phyloP scores from a whole-genome alignment of 2,888 invertebrate species.

The Campoplex capitator region DNA sequence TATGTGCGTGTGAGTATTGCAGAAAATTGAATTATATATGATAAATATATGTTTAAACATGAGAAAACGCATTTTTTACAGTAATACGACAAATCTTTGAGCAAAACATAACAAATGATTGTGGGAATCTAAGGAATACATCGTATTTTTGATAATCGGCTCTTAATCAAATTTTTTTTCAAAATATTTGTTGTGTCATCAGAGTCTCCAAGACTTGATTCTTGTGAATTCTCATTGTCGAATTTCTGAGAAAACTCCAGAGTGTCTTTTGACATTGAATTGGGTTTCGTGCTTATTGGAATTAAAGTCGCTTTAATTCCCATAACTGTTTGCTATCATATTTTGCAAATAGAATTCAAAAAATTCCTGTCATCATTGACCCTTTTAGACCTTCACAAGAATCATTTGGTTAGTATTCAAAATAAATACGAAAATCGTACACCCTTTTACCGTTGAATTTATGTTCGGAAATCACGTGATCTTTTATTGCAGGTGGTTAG shows the following conservation, averaged over 20 bases:
- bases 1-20: conserved; percentile 81
- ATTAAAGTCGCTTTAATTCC: too few relatives aligned
- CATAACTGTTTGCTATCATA: neutral
- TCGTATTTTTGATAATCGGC: too few relatives aligned
- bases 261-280: too few relatives aligned
- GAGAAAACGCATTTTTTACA: conserved; percentile 11
- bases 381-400: neutral
- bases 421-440: neutral
- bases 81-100: conserved; percentile 23
- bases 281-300: too few relatives aligned
- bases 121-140: too few relatives aligned
- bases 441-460: neutral
- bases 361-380: neutral
- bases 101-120: neutral
- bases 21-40: conserved; percentile 76
- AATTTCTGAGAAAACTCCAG: too few relatives aligned
- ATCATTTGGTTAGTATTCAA: neutral
- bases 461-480: neutral
- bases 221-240: too few relatives aligned
- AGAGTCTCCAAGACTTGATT: too few relatives aligned
- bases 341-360: neutral
- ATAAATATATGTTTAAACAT: conserved; percentile 83
- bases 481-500: neutral
- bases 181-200: too few relatives aligned
- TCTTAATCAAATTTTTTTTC: too few relatives aligned